phyloP scores from a whole-genome alignment of 2,888 invertebrate genomes.

The Drosophila picticornis region DNA sequence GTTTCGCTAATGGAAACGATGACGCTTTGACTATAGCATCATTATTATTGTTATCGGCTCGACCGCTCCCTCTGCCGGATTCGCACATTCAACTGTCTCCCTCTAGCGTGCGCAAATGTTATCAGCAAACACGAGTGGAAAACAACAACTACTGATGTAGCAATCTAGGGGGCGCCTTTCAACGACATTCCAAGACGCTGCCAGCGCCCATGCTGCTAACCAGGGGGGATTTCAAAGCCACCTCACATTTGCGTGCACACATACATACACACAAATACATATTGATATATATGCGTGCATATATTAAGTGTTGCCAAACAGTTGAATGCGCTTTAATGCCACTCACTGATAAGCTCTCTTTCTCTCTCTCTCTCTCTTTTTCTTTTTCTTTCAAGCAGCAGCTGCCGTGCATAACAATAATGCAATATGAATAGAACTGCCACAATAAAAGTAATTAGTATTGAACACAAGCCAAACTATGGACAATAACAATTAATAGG shows the following conservation, averaged over 20 bases:
- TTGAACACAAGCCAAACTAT: constrained; percentile 55
- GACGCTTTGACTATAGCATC: constrained; percentile 70
- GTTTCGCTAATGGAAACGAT: constrained; percentile 51
- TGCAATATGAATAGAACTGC: constrained; percentile 61
- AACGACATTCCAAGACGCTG: constrained; percentile 60
- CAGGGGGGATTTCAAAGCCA: constrained; percentile 30
- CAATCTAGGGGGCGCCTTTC: constrained; percentile 44
- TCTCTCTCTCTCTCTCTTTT: neutral
- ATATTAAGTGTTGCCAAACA: constrained; percentile 45
- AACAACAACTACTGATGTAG: constrained; percentile 27
- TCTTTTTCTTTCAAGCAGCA: constrained; percentile 13
- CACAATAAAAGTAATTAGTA: constrained; percentile 71
- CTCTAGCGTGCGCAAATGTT: constrained; percentile 67
- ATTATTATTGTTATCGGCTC: constrained; percentile 61
- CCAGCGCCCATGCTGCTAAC: constrained; percentile 30
- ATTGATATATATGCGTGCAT: neutral
- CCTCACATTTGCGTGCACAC: constrained; percentile 2
- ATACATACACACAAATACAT: neutral
- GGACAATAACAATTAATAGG: constrained; percentile 33
- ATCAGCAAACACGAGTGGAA: constrained; percentile 64
- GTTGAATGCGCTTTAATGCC: constrained; percentile 63
- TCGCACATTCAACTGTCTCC: neutral
- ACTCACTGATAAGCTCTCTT: constrained; percentile 51
- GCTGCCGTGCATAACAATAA: constrained; percentile 59
- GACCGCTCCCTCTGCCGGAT: constrained; percentile 5